Conservation (phyloP, 1,140 invertebrate genomes). For the Lasaia peninsularis region DNA sequence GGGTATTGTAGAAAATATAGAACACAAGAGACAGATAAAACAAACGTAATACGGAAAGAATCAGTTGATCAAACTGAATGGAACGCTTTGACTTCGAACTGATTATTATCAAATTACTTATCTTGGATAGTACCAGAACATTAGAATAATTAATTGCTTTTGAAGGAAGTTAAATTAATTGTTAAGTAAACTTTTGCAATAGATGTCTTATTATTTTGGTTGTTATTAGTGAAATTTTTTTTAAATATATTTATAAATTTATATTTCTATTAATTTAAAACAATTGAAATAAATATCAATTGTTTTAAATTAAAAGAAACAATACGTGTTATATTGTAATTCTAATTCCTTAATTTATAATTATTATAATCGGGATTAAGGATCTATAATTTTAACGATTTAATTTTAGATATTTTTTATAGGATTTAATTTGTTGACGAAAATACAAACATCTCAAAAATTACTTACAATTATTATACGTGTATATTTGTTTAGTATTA, state of each 20-base stretch:
- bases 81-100: slow-evolving; percentile 51
- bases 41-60: slow-evolving; percentile 15
- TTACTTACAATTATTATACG: too few species aligned
- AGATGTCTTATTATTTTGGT: not conserved
- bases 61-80: slow-evolving; percentile 38
- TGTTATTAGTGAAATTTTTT: not conserved
- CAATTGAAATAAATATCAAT: too few species aligned
- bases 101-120: slow-evolving; percentile 15
- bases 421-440: too few species aligned
- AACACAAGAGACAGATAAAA: slow-evolving; percentile 15
- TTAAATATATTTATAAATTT: not conserved
- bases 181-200: not conserved
- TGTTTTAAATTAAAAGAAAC: too few species aligned
- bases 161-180: not conserved
- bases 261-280: too few species aligned
- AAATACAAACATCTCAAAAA: too few species aligned
- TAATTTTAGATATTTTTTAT: too few species aligned
- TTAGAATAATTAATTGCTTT: not conserved
- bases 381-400: too few species aligned
- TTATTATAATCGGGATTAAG: too few species aligned
- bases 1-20: slow-evolving; percentile 36
- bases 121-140: not conserved
- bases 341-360: too few species aligned
- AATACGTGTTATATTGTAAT: too few species aligned
- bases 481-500: too few species aligned